A percentile compares a stretch with the other conserved stretches of the same genome.
Evolutionary conservation across 2,888 invertebrate species (phyloP).

Genomic region (Brenthis hecate): DNA sequence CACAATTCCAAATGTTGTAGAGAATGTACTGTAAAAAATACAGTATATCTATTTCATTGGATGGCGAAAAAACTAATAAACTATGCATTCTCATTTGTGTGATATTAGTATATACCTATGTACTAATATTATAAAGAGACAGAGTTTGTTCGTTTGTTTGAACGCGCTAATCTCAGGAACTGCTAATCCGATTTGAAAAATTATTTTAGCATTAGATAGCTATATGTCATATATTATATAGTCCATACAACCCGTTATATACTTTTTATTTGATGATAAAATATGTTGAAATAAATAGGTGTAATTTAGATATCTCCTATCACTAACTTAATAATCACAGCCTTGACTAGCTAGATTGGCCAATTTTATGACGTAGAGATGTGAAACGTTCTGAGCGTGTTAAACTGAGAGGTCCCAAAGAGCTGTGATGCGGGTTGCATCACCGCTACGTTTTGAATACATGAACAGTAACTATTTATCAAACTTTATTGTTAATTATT

Average conservation of each 20-base stretch:
- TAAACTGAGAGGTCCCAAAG: slow-evolving; percentile 36
- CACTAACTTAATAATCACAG: slow-evolving; percentile 41
- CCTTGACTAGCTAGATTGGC: slow-evolving; percentile 44
- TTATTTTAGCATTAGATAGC: too few species aligned
- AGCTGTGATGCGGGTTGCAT: slow-evolving; percentile 40
- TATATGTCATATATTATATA: too few species aligned
- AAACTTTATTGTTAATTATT: not conserved
- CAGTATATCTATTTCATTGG: not conserved
- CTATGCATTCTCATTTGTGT: not conserved
- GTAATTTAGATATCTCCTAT: slow-evolving; percentile 40
- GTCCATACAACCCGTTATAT: not conserved
- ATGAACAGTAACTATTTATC: slow-evolving; percentile 26
- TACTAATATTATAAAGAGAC: too few species aligned
- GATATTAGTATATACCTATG: not conserved
- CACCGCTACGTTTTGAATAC: slow-evolving; percentile 28
- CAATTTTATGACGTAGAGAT: slow-evolving; percentile 39
- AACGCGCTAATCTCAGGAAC: too few species aligned
- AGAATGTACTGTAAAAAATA: too few species aligned
- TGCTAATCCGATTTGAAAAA: too few species aligned
- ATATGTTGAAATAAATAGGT: slow-evolving; percentile 37
- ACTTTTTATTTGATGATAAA: slow-evolving; percentile 18
- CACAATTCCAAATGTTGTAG: too few species aligned
- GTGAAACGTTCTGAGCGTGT: slow-evolving; percentile 40
- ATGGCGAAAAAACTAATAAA: not conserved
- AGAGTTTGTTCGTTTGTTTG: too few species aligned